phyloP scores from a whole-genome alignment of 2,113 vertebrate species.

The Pica pica region DNA sequence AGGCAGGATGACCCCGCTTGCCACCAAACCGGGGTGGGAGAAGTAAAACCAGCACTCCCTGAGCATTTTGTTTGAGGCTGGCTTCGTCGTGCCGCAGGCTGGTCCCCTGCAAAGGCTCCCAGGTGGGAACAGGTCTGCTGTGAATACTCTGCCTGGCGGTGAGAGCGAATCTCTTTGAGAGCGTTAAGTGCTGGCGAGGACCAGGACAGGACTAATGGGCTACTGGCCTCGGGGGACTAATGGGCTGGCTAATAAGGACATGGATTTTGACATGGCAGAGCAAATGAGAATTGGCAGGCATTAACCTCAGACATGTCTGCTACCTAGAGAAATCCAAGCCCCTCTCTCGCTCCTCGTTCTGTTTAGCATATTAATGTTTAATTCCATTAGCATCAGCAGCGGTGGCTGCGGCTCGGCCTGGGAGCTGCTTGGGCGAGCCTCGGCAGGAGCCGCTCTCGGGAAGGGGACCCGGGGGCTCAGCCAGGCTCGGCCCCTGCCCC shows the following conservation, averaged over 20 bases:
- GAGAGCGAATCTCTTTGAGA: not conserved
- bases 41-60: not conserved
- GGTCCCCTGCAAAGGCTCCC: not conserved
- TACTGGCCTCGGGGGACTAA: conserved; percentile 14
- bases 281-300: conserved; percentile 63
- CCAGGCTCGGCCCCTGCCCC: not conserved
- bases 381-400: conserved; percentile 55
- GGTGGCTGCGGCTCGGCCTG: not conserved
- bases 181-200: not conserved
- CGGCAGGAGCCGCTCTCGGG: not conserved
- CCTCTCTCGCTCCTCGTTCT: conserved; percentile 1
- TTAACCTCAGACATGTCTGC: conserved; percentile 57
- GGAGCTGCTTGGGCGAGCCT: not conserved
- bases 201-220: conserved; percentile 27
- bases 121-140: not conserved
- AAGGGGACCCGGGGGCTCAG: not conserved
- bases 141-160: rapidly evolving
- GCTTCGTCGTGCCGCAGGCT: rapidly evolving
- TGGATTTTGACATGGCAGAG: conserved; percentile 34
- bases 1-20: rapidly evolving
- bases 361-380: conserved; percentile 62
- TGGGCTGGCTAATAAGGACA: conserved; percentile 51
- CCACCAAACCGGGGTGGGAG: rapidly evolving
- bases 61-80: not conserved
- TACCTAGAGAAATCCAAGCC: conserved; percentile 54